These are phyloP conservation scores for Catocala nupta DNA, from an alignment of 2,888 invertebrate species.

Conservation along the genomic window DNA sequence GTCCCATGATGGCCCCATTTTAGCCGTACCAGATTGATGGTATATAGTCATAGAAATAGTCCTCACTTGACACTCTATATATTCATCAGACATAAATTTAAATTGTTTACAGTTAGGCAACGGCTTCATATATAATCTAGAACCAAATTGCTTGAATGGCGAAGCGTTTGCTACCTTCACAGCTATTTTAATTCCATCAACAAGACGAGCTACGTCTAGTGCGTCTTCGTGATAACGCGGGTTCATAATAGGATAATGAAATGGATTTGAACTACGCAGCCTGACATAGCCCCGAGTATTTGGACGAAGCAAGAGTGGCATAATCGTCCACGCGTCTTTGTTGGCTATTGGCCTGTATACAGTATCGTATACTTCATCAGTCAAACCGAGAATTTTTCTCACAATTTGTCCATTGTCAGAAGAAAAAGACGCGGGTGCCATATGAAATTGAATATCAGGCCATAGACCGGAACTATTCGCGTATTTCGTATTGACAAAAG, in stretches of 20 bases:
- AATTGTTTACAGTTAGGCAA: slow-evolving; percentile 93
- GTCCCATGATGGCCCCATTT: slow-evolving; percentile 95
- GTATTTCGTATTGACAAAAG: slow-evolving; percentile 94
- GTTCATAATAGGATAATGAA: slow-evolving; percentile 95
- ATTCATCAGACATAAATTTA: slow-evolving; percentile 92
- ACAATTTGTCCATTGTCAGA: slow-evolving; percentile 93
- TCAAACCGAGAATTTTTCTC: slow-evolving; percentile 92
- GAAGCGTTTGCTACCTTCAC: slow-evolving; percentile 91
- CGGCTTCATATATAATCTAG: slow-evolving; percentile 91
- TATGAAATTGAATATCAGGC: slow-evolving; percentile 97
- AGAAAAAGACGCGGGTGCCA: slow-evolving; percentile 96
- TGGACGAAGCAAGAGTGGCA: slow-evolving; percentile 94
- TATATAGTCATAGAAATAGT: slow-evolving; percentile 96
- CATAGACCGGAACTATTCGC: slow-evolving; percentile 92
- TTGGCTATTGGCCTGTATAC: slow-evolving; percentile 94
- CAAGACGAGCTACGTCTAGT: slow-evolving; percentile 92
- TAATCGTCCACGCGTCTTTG: slow-evolving; percentile 93
- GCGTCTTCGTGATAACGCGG: slow-evolving; percentile 97
- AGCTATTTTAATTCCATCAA: slow-evolving; percentile 94
- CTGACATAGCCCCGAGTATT: slow-evolving; percentile 92
- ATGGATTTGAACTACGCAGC: slow-evolving; percentile 93
- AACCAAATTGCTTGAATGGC: slow-evolving; percentile 93
- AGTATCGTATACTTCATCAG: slow-evolving; percentile 92
- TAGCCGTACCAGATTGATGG: slow-evolving; percentile 95
- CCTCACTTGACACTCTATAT: slow-evolving; percentile 95